Evolutionary conservation across 1,140 invertebrate species (phyloP).

Genomic region (Ceratoteleas bidentatus): DNA sequence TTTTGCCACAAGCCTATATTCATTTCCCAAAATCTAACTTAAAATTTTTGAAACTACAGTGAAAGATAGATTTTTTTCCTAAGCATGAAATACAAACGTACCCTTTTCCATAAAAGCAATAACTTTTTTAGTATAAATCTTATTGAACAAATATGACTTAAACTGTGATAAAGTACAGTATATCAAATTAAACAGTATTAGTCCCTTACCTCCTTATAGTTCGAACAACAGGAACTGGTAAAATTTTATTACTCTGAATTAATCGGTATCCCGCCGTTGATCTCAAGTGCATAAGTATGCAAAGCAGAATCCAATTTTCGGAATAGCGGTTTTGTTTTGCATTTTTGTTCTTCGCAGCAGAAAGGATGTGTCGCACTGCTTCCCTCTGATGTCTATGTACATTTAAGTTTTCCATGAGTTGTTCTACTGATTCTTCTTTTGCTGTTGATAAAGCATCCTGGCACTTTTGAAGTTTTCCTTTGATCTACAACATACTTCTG

Average conservation of each 20-base stretch:
- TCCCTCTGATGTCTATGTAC: constrained; percentile 12
- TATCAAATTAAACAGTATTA: not conserved
- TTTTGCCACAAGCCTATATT: no score
- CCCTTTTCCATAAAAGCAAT: not conserved
- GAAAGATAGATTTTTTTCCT: no score
- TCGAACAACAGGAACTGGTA: constrained; percentile 5
- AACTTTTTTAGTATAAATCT: not conserved
- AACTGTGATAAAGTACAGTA: not conserved
- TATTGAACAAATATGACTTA: not conserved
- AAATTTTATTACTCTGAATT: constrained; percentile 10
- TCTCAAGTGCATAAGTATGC: constrained; percentile 22
- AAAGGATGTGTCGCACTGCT: constrained; percentile 10
- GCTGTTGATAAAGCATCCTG: not conserved
- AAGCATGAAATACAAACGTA: no score
- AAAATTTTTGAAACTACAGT: no score
- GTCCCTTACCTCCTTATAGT: constrained; percentile 7
- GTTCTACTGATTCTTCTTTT: not conserved
- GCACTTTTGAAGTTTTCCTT: constrained; percentile 11
- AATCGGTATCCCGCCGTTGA: constrained; percentile 5
- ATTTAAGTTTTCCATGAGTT: constrained; percentile 10
- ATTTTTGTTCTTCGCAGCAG: constrained; percentile 14
- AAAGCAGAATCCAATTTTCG: constrained; percentile 16
- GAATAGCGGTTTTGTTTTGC: constrained; percentile 15
- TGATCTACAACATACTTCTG: not conserved
- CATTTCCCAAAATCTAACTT: no score